These are phyloP conservation scores for Cynopterus brachyotis DNA, from an alignment of 2,113 vertebrate genomes.

Conservation along the genomic window DNA sequence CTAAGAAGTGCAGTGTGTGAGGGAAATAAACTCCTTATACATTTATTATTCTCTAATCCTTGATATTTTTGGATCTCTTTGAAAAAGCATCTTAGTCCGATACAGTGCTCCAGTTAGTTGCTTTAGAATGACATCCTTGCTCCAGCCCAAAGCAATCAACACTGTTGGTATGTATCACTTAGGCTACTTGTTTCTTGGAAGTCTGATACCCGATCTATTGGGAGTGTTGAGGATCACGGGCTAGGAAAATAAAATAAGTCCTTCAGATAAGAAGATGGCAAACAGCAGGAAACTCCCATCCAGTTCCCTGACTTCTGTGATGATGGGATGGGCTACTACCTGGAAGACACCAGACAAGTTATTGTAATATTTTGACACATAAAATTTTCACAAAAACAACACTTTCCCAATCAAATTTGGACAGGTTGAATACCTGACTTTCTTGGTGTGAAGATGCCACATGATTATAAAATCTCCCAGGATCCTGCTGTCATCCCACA, in stretches of 20 bases:
- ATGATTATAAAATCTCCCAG: not conserved
- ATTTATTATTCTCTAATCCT: not conserved
- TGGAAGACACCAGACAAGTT: not conserved
- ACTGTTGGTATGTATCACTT: not conserved
- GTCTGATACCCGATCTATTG: not conserved
- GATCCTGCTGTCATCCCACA: not conserved
- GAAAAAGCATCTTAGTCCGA: not conserved
- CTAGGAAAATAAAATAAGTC: not conserved
- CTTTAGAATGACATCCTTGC: not conserved
- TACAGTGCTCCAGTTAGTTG: not conserved
- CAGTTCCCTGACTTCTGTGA: not conserved
- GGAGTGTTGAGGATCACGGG: not conserved
- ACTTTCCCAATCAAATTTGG: conserved; percentile 39
- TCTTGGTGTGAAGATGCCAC: not conserved
- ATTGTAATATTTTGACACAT: conserved; percentile 51
- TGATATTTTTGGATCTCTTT: not conserved
- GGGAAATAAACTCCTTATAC: not conserved
- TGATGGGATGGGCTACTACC: not conserved
- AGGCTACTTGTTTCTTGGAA: not conserved
- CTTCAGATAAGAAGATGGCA: not conserved
- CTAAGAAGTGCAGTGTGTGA: not conserved
- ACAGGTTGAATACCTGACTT: not conserved
- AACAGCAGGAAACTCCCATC: not conserved
- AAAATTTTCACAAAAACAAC: conserved; percentile 38
- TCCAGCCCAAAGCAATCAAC: not conserved